phyloP scores from a whole-genome alignment of 2,797 vertebrate species.

The Clarias fuscus region DNA sequence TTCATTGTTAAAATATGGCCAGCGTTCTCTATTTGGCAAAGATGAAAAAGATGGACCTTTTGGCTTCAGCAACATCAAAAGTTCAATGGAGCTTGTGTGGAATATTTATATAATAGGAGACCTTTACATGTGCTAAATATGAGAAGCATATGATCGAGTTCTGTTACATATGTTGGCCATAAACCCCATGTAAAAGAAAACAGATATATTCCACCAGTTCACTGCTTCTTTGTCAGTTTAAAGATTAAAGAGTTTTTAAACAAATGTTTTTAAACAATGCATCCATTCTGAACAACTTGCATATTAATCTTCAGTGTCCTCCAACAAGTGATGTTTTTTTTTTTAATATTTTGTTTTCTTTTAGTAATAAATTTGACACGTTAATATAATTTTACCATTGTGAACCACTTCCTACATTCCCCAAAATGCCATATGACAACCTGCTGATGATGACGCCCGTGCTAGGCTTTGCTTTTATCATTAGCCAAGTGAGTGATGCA shows the following conservation, averaged over 20 bases:
- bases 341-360: background rate
- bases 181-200: conserved; percentile 15
- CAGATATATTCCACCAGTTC: background rate
- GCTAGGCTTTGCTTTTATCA: background rate
- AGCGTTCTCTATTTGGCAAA: conserved; percentile 15
- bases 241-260: background rate
- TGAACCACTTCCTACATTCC: background rate
- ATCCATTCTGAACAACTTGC: background rate
- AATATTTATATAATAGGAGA: conserved; percentile 17
- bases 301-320: background rate
- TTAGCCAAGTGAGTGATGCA: background rate
- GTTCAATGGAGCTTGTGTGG: conserved; percentile 13
- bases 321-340: background rate
- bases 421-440: background rate
- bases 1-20: conserved; percentile 30
- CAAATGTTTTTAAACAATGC: background rate
- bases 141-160: conserved; percentile 23
- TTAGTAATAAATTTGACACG: background rate
- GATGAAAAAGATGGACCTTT: conserved; percentile 4
- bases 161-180: conserved; percentile 25
- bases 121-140: conserved; percentile 28
- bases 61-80: conserved; percentile 20
- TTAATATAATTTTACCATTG: background rate
- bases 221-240: background rate
- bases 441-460: background rate